Conservation (phyloP, 2,888 invertebrate genomes). For the Chydorus sphaericus region DNA sequence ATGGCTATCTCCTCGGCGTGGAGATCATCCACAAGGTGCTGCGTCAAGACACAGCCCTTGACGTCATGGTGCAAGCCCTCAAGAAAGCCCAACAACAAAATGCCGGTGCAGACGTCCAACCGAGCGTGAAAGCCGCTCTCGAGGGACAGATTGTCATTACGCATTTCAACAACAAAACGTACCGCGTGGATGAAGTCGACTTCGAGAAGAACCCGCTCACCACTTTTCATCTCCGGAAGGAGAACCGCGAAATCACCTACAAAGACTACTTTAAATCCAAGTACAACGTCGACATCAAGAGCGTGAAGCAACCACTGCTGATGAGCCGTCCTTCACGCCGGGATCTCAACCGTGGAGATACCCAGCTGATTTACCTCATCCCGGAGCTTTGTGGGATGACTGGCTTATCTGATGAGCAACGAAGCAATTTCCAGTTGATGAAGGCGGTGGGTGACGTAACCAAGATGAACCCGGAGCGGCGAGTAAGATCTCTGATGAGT, state of each 20-base stretch:
- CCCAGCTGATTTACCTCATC: slow-evolving; percentile 52
- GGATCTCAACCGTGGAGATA: slow-evolving; percentile 54
- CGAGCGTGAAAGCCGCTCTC: slow-evolving; percentile 15
- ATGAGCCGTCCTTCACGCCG: slow-evolving; percentile 44
- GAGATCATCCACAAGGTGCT: slow-evolving; percentile 75
- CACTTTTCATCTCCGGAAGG: slow-evolving; percentile 44
- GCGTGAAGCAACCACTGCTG: slow-evolving; percentile 59
- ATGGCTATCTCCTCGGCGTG: slow-evolving; percentile 53
- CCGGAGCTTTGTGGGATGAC: slow-evolving; percentile 77
- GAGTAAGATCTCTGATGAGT: slow-evolving; percentile 46
- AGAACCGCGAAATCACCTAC: slow-evolving; percentile 34
- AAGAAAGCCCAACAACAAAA: background rate
- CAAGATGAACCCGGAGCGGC: slow-evolving; percentile 48
- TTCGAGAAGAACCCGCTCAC: slow-evolving; percentile 42
- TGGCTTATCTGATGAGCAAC: slow-evolving; percentile 46
- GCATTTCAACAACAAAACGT: slow-evolving; percentile 26
- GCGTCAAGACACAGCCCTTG: slow-evolving; percentile 54
- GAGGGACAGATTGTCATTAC: slow-evolving; percentile 21
- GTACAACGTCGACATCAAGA: slow-evolving; percentile 48
- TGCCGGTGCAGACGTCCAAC: background rate
- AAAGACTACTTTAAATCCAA: slow-evolving; percentile 47
- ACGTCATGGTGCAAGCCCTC: slow-evolving; percentile 23
- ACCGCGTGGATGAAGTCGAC: slow-evolving; percentile 56
- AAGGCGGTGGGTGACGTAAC: slow-evolving; percentile 55
- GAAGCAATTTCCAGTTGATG: slow-evolving; percentile 45